These are phyloP conservation scores for Hemiprocne comata DNA, from an alignment of 2,113 vertebrate species.

Conservation along the genomic window DNA sequence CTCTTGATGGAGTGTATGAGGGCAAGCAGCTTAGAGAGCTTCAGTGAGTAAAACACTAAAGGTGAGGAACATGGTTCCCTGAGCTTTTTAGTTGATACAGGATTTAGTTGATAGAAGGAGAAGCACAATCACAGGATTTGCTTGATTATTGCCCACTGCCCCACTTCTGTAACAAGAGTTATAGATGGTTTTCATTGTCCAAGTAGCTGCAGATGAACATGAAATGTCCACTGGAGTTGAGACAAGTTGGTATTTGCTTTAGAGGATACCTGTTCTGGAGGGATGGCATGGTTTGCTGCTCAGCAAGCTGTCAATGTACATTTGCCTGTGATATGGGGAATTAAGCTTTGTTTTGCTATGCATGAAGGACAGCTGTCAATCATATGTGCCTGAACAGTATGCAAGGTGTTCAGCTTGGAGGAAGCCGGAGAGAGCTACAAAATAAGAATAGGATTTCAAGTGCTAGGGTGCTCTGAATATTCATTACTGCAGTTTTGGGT, in stretches of 20 bases:
- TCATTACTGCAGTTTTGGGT: background rate
- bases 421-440: background rate
- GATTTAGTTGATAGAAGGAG: background rate
- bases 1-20: background rate
- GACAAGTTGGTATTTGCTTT: background rate
- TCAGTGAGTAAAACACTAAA: background rate
- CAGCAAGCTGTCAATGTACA: background rate
- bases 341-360: background rate
- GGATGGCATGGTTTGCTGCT: background rate
- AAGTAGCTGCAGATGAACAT: background rate
- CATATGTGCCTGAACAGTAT: conserved; percentile 1
- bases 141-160: background rate
- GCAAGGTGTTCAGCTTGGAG: background rate
- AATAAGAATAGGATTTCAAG: conserved; percentile 29
- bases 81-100: background rate
- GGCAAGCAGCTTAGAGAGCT: background rate
- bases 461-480: conserved; percentile 54
- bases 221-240: background rate
- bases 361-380: conserved; percentile 48
- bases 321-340: background rate
- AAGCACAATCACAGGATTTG: background rate
- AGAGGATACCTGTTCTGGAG: background rate
- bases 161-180: background rate
- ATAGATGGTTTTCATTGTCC: background rate
- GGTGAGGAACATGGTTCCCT: background rate